These are phyloP conservation scores for Nibea coibor DNA, from an alignment of 2,113 vertebrate species.

Conservation along the genomic window DNA sequence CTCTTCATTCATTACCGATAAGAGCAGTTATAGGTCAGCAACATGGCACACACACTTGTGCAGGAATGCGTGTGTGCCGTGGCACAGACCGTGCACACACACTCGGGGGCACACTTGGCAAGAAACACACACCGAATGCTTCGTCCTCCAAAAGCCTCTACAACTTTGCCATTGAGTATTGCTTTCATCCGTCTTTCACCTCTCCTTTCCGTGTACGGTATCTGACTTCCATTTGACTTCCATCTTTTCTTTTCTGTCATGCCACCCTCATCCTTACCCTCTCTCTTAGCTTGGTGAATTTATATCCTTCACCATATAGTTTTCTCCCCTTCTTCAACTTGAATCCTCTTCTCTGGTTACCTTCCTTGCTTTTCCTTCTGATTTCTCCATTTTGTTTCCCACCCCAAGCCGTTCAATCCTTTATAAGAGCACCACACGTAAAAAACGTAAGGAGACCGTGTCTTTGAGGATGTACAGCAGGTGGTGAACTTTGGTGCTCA, in stretches of 20 bases:
- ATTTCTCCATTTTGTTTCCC: constrained; percentile 19
- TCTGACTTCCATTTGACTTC: constrained; percentile 5
- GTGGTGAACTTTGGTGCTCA: constrained; percentile 14
- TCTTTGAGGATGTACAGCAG: constrained; percentile 7
- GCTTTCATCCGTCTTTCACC: constrained; percentile 41
- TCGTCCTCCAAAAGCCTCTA: constrained; percentile 12
- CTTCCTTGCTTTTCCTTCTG: constrained; percentile 31
- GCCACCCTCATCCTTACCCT: constrained; percentile 19
- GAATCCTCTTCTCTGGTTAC: not conserved
- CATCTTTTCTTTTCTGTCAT: constrained; percentile 10
- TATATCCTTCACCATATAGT: constrained; percentile 15
- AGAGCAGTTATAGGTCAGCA: constrained; percentile 63
- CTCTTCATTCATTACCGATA: constrained; percentile 58
- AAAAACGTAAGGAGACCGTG: constrained; percentile 1
- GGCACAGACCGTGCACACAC: not conserved
- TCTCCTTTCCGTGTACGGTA: constrained; percentile 1
- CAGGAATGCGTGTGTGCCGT: constrained; percentile 20
- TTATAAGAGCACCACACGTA: not conserved
- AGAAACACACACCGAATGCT: constrained; percentile 8
- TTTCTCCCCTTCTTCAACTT: constrained; percentile 21
- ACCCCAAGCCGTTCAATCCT: not conserved
- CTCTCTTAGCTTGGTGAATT: not conserved
- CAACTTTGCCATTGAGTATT: constrained; percentile 17
- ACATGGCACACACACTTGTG: constrained; percentile 31
- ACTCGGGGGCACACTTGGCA: constrained; percentile 1